Conservation (phyloP, 2,888 invertebrate species). For the Melolontha melolontha region DNA sequence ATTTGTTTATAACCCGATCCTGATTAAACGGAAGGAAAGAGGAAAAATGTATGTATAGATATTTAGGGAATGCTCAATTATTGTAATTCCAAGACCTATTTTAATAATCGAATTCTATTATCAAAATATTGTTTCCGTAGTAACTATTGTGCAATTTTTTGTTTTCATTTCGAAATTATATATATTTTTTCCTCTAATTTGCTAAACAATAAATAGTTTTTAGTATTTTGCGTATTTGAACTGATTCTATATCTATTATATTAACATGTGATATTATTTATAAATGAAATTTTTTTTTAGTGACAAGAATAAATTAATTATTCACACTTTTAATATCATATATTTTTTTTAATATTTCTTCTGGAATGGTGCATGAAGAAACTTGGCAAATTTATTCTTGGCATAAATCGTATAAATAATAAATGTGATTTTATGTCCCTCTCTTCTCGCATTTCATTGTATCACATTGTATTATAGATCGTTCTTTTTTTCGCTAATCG, state of each 20-base stretch:
- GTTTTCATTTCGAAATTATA: neutral
- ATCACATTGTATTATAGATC: neutral
- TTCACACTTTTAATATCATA: constrained; percentile 1
- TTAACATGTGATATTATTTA: constrained; percentile 44
- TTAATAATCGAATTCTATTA: constrained; percentile 12
- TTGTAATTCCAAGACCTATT: constrained; percentile 15
- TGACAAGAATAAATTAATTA: constrained; percentile 29
- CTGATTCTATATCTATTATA: constrained; percentile 35
- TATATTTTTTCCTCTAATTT: constrained; percentile 18
- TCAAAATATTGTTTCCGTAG: constrained; percentile 19
- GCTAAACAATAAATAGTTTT: constrained; percentile 11
- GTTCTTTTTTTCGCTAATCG: no score
- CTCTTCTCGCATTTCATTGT: neutral
- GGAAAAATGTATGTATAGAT: constrained; percentile 7
- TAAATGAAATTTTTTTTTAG: constrained; percentile 12
- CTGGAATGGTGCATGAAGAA: constrained; percentile 1
- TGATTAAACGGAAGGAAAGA: neutral
- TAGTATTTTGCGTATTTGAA: constrained; percentile 29
- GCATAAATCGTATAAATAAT: constrained; percentile 3
- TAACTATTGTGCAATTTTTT: constrained; percentile 22
- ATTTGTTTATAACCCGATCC: neutral
- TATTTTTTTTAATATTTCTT: constrained; percentile 1
- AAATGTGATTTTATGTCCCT: constrained; percentile 11
- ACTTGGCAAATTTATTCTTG: constrained; percentile 7
- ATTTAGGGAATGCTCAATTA: constrained; percentile 28